A percentile compares a stretch with the other conserved stretches of the same genome.
Conservation (phyloP, 2,113 vertebrate species). For the Malurus alboscapulatus region DNA sequence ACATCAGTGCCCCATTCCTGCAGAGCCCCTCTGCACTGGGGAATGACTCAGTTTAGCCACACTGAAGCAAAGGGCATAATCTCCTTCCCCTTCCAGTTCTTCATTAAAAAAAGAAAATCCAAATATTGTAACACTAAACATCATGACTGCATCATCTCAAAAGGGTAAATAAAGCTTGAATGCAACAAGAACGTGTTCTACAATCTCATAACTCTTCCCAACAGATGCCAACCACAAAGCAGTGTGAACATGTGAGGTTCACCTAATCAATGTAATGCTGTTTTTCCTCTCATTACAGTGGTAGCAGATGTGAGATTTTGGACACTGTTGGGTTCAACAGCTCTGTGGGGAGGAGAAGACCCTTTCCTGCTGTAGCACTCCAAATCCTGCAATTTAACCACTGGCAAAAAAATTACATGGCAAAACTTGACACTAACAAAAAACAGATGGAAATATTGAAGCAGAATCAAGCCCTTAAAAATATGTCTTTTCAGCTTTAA, state of each 20-base stretch:
- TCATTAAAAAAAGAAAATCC: background rate
- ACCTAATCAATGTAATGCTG: background rate
- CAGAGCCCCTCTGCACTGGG: background rate
- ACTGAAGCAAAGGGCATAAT: background rate
- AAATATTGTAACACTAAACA: background rate
- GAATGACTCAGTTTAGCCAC: accelerated
- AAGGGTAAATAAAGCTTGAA: background rate
- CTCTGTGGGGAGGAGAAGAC: background rate
- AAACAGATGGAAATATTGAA: background rate
- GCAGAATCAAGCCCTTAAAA: background rate
- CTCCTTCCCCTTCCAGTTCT: background rate
- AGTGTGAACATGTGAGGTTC: background rate
- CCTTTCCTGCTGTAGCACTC: background rate
- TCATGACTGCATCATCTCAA: background rate
- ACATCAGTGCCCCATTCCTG: background rate
- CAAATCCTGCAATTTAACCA: background rate
- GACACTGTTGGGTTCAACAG: background rate
- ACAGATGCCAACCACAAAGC: background rate
- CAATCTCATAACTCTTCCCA: background rate
- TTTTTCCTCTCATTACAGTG: background rate
- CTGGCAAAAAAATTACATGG: background rate
- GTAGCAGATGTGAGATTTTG: background rate
- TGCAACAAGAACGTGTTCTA: background rate
- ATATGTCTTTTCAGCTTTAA: background rate
- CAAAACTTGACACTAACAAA: background rate